These are phyloP conservation scores for Athalia cordata DNA, from an alignment of 2,888 invertebrate species.

Conservation along the genomic window DNA sequence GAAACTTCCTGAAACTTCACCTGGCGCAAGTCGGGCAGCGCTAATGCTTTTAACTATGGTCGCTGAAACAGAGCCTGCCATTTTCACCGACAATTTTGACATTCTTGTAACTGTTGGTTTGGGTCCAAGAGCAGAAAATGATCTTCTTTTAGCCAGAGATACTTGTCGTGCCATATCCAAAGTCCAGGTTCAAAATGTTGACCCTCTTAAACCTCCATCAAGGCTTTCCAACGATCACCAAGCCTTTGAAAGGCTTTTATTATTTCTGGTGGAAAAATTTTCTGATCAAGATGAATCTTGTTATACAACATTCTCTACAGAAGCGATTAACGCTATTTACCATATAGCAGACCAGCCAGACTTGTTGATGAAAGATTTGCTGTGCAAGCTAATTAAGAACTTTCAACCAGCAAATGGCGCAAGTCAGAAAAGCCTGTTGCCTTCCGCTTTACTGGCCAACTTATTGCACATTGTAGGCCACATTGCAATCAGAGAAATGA, in stretches of 20 bases:
- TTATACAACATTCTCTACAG: slow-evolving; percentile 77
- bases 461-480: slow-evolving; percentile 82
- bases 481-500: slow-evolving; percentile 85
- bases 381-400: slow-evolving; percentile 54
- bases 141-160: slow-evolving; percentile 77
- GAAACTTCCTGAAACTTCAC: slow-evolving; percentile 81
- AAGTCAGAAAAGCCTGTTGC: slow-evolving; percentile 53
- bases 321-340: slow-evolving; percentile 79
- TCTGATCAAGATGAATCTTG: slow-evolving; percentile 70
- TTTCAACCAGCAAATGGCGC: neutral
- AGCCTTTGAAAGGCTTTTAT: slow-evolving; percentile 75
- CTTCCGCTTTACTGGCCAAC: slow-evolving; percentile 66
- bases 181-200: slow-evolving; percentile 70
- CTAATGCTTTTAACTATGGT: slow-evolving; percentile 87
- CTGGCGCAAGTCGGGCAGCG: slow-evolving; percentile 84
- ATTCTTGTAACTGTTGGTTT: slow-evolving; percentile 85
- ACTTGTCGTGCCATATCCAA: slow-evolving; percentile 78
- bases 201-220: slow-evolving; percentile 68
- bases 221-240: slow-evolving; percentile 75
- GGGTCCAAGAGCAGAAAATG: slow-evolving; percentile 74
- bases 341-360: slow-evolving; percentile 79
- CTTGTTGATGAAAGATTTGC: slow-evolving; percentile 58
- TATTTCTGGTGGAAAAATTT: slow-evolving; percentile 75
- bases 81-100: slow-evolving; percentile 82
- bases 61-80: slow-evolving; percentile 78